Percentiles rank a stretch among this genome's conserved stretches.
These are phyloP conservation scores for Drosophila mimica DNA, from an alignment of 2,888 invertebrate genomes.

Conservation along the genomic window DNA sequence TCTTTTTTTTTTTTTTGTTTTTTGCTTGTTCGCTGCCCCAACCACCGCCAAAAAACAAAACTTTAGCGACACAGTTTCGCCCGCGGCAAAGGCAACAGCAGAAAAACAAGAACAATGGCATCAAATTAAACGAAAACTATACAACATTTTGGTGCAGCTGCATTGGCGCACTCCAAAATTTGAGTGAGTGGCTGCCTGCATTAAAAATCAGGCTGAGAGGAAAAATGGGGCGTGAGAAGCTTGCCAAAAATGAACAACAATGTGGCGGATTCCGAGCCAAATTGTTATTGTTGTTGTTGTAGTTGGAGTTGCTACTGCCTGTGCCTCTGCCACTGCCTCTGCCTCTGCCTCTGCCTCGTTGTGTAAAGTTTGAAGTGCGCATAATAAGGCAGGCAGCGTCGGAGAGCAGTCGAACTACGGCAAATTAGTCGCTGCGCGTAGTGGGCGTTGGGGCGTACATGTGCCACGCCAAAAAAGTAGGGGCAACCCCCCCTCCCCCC, in stretches of 20 bases:
- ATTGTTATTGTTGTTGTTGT: slow-evolving; percentile 22
- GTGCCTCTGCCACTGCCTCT: slow-evolving; percentile 19
- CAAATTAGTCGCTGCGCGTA: slow-evolving; percentile 75
- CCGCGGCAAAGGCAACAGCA: slow-evolving; percentile 36
- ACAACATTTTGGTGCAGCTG: slow-evolving; percentile 75
- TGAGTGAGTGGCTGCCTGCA: slow-evolving; percentile 77
- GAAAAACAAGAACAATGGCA: slow-evolving; percentile 45
- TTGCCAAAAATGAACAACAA: slow-evolving; percentile 76
- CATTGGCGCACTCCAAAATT: slow-evolving; percentile 75
- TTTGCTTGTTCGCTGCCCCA: slow-evolving; percentile 25
- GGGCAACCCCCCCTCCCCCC: slow-evolving; percentile 51
- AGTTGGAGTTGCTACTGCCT: slow-evolving; percentile 7
- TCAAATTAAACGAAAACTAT: slow-evolving; percentile 79
- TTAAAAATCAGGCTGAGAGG: slow-evolving; percentile 55
- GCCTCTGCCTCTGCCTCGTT: slow-evolving; percentile 53
- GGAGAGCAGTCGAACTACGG: slow-evolving; percentile 48
- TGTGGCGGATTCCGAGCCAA: slow-evolving; percentile 47
- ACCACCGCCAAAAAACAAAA: slow-evolving; percentile 44
- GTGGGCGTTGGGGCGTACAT: slow-evolving; percentile 46
- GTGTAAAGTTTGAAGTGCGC: slow-evolving; percentile 81
- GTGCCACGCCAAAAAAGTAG: slow-evolving; percentile 38
- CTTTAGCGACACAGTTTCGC: slow-evolving; percentile 75
- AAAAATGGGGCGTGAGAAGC: slow-evolving; percentile 44
- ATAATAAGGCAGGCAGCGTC: slow-evolving; percentile 72
- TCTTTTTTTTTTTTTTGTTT: slow-evolving; percentile 20